These are phyloP conservation scores for Lepeophtheirus nordmannii DNA, from an alignment of 2,888 invertebrate species.

Conservation along the genomic window DNA sequence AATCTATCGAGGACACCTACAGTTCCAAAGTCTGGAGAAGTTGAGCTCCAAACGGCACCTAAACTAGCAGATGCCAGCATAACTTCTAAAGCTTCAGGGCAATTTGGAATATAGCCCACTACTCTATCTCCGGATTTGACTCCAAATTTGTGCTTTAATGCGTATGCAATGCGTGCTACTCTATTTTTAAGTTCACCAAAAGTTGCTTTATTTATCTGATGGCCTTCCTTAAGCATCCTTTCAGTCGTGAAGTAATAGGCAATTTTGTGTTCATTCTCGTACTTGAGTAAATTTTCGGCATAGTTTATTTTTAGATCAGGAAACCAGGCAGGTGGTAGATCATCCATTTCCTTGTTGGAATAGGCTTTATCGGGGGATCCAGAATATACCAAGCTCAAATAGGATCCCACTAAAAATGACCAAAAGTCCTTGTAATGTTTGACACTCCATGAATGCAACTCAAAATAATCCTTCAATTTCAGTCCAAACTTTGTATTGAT, in stretches of 20 bases:
- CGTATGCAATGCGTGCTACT: constrained; percentile 7
- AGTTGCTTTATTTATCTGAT: neutral
- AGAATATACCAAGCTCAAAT: constrained; percentile 34
- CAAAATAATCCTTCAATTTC: constrained; percentile 35
- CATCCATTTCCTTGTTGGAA: constrained; percentile 31
- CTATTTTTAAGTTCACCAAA: constrained; percentile 16
- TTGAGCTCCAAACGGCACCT: constrained; percentile 41
- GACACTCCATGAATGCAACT: constrained; percentile 39
- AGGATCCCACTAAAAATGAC: constrained; percentile 37
- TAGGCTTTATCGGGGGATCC: constrained; percentile 34
- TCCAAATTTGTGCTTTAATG: constrained; percentile 29
- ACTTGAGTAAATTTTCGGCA: constrained; percentile 39
- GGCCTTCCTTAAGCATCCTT: constrained; percentile 1
- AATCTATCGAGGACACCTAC: constrained; percentile 38
- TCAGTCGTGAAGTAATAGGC: constrained; percentile 37
- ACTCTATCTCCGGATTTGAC: constrained; percentile 37
- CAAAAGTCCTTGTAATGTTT: constrained; percentile 39
- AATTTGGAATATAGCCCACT: constrained; percentile 41
- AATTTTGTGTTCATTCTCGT: constrained; percentile 33
- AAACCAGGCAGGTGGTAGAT: constrained; percentile 41
- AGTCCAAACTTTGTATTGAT: constrained; percentile 5
- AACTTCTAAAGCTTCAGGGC: constrained; percentile 38
- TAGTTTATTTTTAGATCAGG: constrained; percentile 39
- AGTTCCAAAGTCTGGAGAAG: constrained; percentile 42
- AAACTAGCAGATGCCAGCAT: constrained; percentile 40